Evolutionary conservation across 2,888 invertebrate genomes (phyloP).

Genomic region (Nowickia ferox): DNA sequence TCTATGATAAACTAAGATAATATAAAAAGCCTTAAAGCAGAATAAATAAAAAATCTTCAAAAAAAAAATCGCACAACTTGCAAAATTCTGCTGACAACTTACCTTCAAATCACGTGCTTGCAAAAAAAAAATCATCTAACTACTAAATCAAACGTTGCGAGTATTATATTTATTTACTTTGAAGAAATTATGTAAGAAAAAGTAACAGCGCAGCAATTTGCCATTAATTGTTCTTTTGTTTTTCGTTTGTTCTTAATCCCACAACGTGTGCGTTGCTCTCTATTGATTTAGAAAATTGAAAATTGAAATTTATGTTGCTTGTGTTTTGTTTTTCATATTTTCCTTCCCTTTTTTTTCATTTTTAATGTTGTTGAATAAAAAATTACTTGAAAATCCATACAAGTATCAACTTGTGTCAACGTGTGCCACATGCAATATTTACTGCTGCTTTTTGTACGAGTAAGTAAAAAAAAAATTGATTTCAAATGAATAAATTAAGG

Average conservation of each 20-base stretch:
- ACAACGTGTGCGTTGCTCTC: slow-evolving; percentile 24
- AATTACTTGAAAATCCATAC: slow-evolving; percentile 33
- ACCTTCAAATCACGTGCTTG: background rate
- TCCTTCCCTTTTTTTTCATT: background rate
- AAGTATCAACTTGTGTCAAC: slow-evolving; percentile 50
- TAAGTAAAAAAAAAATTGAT: slow-evolving; percentile 1
- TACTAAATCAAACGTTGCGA: background rate
- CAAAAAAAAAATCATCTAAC: background rate
- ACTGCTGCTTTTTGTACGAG: background rate
- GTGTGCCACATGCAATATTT: slow-evolving; percentile 26
- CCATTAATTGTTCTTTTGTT: background rate
- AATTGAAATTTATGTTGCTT: background rate
- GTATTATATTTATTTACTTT: background rate
- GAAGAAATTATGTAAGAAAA: background rate
- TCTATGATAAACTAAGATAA: too few relatives aligned
- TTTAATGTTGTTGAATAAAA: slow-evolving; percentile 16
- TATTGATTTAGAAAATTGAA: slow-evolving; percentile 15
- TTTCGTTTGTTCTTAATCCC: slow-evolving; percentile 7
- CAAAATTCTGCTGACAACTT: too few relatives aligned
- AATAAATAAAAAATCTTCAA: too few relatives aligned
- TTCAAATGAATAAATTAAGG: background rate
- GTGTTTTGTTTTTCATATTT: background rate
- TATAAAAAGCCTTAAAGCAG: too few relatives aligned
- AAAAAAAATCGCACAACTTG: too few relatives aligned
- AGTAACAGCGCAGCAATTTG: background rate